Evolutionary conservation across 2,888 invertebrate species (phyloP).

Genomic region (Drosophila tanythrix): DNA sequence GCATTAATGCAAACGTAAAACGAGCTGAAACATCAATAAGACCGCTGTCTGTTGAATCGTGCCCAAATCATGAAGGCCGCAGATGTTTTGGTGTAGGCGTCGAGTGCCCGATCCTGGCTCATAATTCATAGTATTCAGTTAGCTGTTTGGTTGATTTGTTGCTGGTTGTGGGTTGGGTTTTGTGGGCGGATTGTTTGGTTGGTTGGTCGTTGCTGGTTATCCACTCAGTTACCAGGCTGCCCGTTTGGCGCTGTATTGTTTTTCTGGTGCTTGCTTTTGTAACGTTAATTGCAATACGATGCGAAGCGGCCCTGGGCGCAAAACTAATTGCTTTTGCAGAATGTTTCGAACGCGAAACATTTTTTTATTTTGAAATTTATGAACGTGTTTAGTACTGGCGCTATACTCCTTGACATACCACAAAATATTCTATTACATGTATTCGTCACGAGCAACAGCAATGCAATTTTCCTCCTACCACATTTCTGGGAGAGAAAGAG

Average conservation of each 20-base stretch:
- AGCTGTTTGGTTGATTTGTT: constrained; percentile 42
- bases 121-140: constrained; percentile 69
- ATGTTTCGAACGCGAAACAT: constrained; percentile 54
- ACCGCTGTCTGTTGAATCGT: neutral
- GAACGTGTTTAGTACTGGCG: constrained; percentile 51
- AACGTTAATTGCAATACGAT: constrained; percentile 77
- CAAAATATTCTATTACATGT: constrained; percentile 35
- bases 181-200: constrained; percentile 3
- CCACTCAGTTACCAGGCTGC: constrained; percentile 21
- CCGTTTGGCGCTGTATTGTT: constrained; percentile 67
- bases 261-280: constrained; percentile 57
- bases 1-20: constrained; percentile 25
- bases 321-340: constrained; percentile 76
- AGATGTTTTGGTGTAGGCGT: constrained; percentile 37
- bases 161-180: constrained; percentile 13
- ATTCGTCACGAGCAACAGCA: constrained; percentile 39
- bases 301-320: constrained; percentile 60
- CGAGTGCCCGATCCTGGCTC: constrained; percentile 43
- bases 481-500: neutral
- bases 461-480: constrained; percentile 47
- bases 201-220: constrained; percentile 10
- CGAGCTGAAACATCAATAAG: constrained; percentile 12
- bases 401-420: constrained; percentile 8
- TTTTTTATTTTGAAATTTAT: constrained; percentile 62
- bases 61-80: constrained; percentile 10